Conservation (phyloP, 2,113 vertebrate species). For the Lanius ludovicianus region DNA sequence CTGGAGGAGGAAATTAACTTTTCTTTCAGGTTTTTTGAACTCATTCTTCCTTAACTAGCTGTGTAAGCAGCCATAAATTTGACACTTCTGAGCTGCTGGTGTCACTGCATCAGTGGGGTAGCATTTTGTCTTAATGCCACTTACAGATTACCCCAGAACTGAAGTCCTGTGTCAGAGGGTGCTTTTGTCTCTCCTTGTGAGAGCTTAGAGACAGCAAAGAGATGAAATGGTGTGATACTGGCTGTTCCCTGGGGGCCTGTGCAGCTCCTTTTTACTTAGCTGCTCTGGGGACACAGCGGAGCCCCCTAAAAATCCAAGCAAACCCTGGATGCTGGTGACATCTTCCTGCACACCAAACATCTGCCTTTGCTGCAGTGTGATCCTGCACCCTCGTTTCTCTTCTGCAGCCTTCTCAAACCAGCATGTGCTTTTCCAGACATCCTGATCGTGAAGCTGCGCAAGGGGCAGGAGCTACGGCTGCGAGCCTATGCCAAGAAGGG, state of each 20-base stretch:
- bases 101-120: not conserved
- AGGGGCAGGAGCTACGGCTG: constrained; percentile 94
- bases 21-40: not conserved
- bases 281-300: not conserved
- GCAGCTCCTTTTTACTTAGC: not conserved
- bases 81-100: not conserved
- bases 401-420: not conserved
- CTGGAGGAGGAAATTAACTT: not conserved
- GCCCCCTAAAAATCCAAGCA: not conserved
- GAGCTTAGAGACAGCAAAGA: not conserved
- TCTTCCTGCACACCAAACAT: not conserved
- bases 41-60: not conserved
- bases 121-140: not conserved
- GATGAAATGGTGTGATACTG: not conserved
- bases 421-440: constrained; percentile 77
- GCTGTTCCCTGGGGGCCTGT: not conserved
- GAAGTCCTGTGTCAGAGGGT: not conserved
- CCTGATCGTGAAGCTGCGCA: constrained; percentile 93
- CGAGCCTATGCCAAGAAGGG: constrained; percentile 96
- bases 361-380: not conserved
- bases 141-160: not conserved
- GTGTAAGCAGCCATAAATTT: not conserved
- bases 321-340: not conserved
- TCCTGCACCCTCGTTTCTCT: not conserved
- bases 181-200: not conserved